Base-by-base conservation (phyloP, 2,113 vertebrate genomes). In the Antechinus flavipes region DNA sequence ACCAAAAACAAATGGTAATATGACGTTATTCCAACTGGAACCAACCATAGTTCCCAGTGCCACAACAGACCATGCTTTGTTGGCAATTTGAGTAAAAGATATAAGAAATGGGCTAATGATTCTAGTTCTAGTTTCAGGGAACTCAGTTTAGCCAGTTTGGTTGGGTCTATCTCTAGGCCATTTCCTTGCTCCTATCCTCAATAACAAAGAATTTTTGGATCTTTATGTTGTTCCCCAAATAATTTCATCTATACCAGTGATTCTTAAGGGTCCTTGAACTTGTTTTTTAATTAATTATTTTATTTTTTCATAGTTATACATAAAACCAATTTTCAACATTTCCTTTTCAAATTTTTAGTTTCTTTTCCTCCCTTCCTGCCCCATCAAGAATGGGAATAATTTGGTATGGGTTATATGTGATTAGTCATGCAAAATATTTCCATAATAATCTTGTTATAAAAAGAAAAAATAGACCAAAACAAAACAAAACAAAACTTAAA, bases 211-310 rank as follows among this genome's bases (percentile, higher is more conserved):
- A n/a, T 5, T 76, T 76, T 76, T n/a, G 1, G 3, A 89, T 94
- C 68, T 95, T 54, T 46, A 5, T 92, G 58, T 95, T 46, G 14
- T 93, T 94, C 96, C 54, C 47, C n/a, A n/a, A 76, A 76, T n/a
- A 76, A 12, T n/a, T 76, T 76, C 14, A n/a, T 76, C 0, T n/a
- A n/a, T 7, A 76, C 35, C 30, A 76, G 14, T 76, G 14, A 14
- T 58, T 58, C 26, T 58, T 58, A 58, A 58, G 26, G 1, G 56
- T n/a, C 16, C 61, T 76, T 76, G 61, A 76, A 76, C 61, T 76
- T 76, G 61, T 14, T 76, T 76, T 76, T 50, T 50, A 8, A 50
- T 50, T 50, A 50, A 9, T 52, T 52, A 52, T 52, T 52, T 52
- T 52, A 52, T 52, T 52, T 50, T 50, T 52, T 52, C 50, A 52